A percentile compares a stretch with the other conserved stretches of the same genome.
Conservation (phyloP, 2,113 vertebrate genomes). For the Nesogale talazaci region DNA sequence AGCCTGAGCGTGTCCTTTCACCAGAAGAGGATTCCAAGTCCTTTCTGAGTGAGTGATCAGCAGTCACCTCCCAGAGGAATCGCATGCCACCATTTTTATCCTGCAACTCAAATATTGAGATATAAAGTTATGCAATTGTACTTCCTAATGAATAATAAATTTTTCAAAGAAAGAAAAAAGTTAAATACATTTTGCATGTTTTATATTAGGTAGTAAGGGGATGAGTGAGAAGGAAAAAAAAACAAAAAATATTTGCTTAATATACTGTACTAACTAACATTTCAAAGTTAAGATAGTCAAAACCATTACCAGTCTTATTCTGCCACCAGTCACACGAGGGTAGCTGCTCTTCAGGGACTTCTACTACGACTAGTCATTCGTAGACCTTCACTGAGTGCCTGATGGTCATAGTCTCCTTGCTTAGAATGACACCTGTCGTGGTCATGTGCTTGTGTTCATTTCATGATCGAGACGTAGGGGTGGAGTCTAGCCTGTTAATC, state of each 20-base stretch:
- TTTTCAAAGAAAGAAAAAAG: too few relatives aligned
- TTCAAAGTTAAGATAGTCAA: conserved; percentile 3
- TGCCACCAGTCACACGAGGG: neutral
- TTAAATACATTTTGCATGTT: neutral
- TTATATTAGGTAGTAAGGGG: conserved; percentile 17
- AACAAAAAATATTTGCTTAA: conserved; percentile 38
- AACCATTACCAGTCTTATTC: neutral
- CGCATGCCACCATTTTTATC: neutral
- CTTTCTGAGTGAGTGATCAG: neutral
- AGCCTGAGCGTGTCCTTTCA: neutral
- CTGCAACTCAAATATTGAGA: conserved; percentile 46
- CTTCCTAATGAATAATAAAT: too few relatives aligned
- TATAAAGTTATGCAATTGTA: neutral
- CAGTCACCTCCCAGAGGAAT: conserved; percentile 32
- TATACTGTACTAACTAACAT: neutral
- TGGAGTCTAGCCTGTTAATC: too few relatives aligned
- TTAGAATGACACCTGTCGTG: neutral
- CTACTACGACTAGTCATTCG: neutral
- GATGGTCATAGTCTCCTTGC: neutral
- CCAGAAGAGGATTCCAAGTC: conserved; percentile 19
- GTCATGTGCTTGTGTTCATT: too few relatives aligned
- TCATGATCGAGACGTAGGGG: too few relatives aligned
- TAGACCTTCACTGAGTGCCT: neutral
- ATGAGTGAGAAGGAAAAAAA: conserved; percentile 27
- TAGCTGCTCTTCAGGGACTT: neutral